Evolutionary conservation across 2,888 invertebrate genomes (phyloP), one percentile per base, ranked within the genome.

Genomic region (Stratiomys singularior): DNA sequence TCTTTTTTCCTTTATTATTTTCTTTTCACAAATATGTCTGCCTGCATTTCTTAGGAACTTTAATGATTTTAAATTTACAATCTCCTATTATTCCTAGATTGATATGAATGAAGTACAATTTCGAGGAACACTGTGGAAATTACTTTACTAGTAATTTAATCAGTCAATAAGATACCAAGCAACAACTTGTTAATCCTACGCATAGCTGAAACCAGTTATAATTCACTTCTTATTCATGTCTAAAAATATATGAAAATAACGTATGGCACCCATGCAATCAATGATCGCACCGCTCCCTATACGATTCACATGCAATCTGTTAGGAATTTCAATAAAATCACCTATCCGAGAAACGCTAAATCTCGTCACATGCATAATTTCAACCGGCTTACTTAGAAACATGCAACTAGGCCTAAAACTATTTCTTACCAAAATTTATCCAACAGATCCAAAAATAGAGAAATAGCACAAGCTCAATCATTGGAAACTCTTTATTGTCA

Each of bases 391-490:
- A 2, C 37, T 56, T 44, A 21, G 52, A 52, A 37, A n/a, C 13
- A 47, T 52, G 25, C 71, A 25, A 21, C 13, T 28, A 76, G 30
- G 46, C 76, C 47, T 64, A 64, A 64, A 76, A 76, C 18, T 63
- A 60, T 27, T 76, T 76, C 77, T 79, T 76, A 79, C 79, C 79
- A 74, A 64, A 74, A 64, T 56, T 56, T 60, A 58, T 52, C 79
- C 77, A 78, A 74, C 58, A 72, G n/a, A 78, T 78, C 79, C 79
- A 79, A 74, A 79, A 78, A 79, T 79, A 79, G 78, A 79, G 71
- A 76, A 77, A 27, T 71, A 79, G 56, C 64, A 78, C 78, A 76
- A 79, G 46, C 74, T 79, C 79, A 74, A 79, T 78, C 79, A 79
- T 79, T 76, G 76, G 74, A 79, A 79, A 74, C 77, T 64, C 56